Conservation (phyloP, 2,888 invertebrate species). For the Torymus auratus region DNA sequence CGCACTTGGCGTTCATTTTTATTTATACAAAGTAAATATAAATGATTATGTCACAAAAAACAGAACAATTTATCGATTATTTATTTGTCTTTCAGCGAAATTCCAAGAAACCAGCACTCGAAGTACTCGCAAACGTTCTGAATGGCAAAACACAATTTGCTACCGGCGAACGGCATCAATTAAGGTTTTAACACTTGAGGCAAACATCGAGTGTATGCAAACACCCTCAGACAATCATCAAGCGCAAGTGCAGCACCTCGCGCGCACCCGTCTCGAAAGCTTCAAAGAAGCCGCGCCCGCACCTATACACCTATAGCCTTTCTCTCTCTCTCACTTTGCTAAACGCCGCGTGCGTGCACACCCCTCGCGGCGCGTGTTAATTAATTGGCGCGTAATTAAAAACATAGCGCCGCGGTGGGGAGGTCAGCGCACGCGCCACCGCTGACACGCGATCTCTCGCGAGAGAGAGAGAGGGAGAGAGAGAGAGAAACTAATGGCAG, state of each 20-base stretch:
- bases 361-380: conserved; percentile 63
- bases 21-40: too few species aligned
- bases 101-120: too few species aligned
- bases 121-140: too few species aligned
- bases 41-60: too few species aligned
- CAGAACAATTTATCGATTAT: too few species aligned
- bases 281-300: too few species aligned
- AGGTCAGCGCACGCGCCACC: conserved; percentile 59
- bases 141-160: too few species aligned
- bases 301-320: neutral
- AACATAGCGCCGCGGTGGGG: conserved; percentile 57
- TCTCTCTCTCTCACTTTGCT: conserved; percentile 7
- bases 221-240: neutral
- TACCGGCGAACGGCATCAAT: neutral
- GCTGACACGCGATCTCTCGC: conserved; percentile 22
- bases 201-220: neutral
- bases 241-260: too few species aligned
- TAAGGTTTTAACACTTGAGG: neutral
- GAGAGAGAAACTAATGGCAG: conserved; percentile 41
- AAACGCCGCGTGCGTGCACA: conserved; percentile 3
- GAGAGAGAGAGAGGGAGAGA: neutral
- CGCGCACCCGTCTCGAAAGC: too few species aligned
- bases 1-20: neutral
- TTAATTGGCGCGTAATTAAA: conserved; percentile 74
- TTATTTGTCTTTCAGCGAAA: too few species aligned